Evolutionary conservation across 2,797 vertebrate species (phyloP), one percentile per base, ranked within the genome.

Genomic region (Peromyscus eremicus): DNA sequence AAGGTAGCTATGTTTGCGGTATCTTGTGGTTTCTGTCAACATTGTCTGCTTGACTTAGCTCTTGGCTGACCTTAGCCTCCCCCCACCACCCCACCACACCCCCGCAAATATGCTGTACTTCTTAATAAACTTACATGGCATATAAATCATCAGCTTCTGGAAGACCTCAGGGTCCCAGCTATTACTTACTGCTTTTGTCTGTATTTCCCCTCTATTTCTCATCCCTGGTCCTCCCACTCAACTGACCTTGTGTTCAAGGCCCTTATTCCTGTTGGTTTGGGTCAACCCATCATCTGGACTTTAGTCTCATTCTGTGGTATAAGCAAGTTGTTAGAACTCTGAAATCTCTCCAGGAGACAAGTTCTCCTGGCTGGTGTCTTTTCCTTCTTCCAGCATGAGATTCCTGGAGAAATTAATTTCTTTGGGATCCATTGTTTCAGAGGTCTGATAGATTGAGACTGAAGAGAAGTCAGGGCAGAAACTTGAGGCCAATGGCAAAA

Each of bases 71-170:
- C 21, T 81, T 27, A n/a, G 52, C n/a, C 52, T 27, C 13, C 4
- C 0, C 52, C 52, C 21, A 49, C 29, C 25, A 0, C 52, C 52
- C 34, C n/a, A n/a, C n/a, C n/a, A n/a, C n/a, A n/a, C n/a, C n/a
- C 49, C 29, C n/a, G 34, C 55, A 60, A 82, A 82, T n/a, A 62
- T 40, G 25, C 13, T 62, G 37, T 40, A 40, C 55, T 83, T 70
- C 55, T 82, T 83, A 83, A 17, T 43, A 83, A 43, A 62, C 52
- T 43, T 62, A 37, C 55, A n/a, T 60, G n/a, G n/a, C 25, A 60
- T 40, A 32, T 79, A 52, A 49, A 13, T 34, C 76, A 79, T 55
- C 49, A 6, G 79, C 80, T 29, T 82, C 55, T 62, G n/a, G 55
- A 81, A 60, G 55, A 43, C 25, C 81, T 82, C 13, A 19, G 37